Evolutionary conservation across 2,888 invertebrate species (phyloP).

Genomic region (Himalopsyche tibetana): DNA sequence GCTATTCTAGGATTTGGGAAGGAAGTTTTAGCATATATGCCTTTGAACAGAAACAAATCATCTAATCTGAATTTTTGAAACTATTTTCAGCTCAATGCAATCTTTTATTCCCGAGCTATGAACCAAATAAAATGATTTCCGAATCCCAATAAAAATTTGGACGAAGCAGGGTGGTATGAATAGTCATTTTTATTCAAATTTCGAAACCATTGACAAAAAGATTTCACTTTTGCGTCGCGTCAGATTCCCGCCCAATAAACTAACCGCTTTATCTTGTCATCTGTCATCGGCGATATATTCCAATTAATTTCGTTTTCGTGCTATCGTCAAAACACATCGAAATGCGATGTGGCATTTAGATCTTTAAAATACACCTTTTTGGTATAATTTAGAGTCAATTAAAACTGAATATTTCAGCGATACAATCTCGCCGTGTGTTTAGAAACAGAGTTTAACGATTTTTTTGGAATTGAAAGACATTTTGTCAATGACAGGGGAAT

Average conservation of each 20-base stretch:
- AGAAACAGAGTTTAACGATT: neutral
- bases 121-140: too few relatives aligned
- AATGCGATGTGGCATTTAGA: constrained; percentile 29
- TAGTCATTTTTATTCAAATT: too few relatives aligned
- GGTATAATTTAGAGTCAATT: constrained; percentile 37
- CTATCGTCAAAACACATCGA: constrained; percentile 28
- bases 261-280: constrained; percentile 28
- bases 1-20: too few relatives aligned
- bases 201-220: neutral
- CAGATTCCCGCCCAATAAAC: constrained; percentile 24
- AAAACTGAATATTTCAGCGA: constrained; percentile 24
- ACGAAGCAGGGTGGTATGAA: too few relatives aligned
- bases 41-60: too few relatives aligned
- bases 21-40: too few relatives aligned
- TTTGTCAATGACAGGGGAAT: neutral
- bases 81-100: too few relatives aligned
- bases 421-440: neutral
- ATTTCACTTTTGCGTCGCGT: constrained; percentile 41
- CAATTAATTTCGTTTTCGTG: constrained; percentile 40
- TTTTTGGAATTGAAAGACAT: constrained; percentile 8
- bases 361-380: constrained; percentile 28
- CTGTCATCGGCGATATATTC: constrained; percentile 39
- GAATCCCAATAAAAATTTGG: too few relatives aligned
- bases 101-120: too few relatives aligned
- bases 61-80: too few relatives aligned